Evolutionary conservation across 2,888 invertebrate genomes (phyloP).

Genomic region (Boloria euphrosyne): DNA sequence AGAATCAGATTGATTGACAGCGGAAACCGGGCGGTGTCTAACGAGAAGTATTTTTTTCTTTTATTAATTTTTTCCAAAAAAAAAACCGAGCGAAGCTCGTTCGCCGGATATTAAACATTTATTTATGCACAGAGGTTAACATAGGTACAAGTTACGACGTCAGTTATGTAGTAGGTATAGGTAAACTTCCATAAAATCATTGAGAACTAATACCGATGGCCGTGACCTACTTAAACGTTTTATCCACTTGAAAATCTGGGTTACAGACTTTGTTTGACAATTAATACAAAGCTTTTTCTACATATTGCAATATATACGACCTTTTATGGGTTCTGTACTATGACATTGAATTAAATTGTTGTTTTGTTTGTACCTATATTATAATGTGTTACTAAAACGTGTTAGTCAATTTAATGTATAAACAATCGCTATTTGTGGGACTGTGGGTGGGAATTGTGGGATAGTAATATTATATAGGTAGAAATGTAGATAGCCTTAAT

Average conservation of each 20-base stretch:
- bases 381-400: background rate
- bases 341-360: background rate
- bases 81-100: no score
- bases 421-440: no score
- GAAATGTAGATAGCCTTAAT: no score
- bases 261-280: slow-evolving; percentile 31
- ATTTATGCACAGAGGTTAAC: background rate
- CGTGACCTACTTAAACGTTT: slow-evolving; percentile 31
- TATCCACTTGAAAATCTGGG: slow-evolving; percentile 31
- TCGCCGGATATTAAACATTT: no score
- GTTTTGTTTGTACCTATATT: background rate
- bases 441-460: no score
- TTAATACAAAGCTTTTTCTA: slow-evolving; percentile 20
- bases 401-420: background rate
- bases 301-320: background rate
- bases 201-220: slow-evolving; percentile 30
- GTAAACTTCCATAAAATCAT: slow-evolving; percentile 15
- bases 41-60: no score
- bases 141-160: background rate
- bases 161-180: background rate
- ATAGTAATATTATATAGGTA: no score
- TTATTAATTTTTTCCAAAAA: no score
- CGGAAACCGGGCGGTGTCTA: no score
- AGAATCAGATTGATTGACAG: no score
- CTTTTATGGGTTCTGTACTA: slow-evolving; percentile 5